A percentile compares a stretch with the other conserved stretches of the same genome.
phyloP scores from a whole-genome alignment of 2,888 invertebrate species.

The Bhutanitis thaidina region DNA sequence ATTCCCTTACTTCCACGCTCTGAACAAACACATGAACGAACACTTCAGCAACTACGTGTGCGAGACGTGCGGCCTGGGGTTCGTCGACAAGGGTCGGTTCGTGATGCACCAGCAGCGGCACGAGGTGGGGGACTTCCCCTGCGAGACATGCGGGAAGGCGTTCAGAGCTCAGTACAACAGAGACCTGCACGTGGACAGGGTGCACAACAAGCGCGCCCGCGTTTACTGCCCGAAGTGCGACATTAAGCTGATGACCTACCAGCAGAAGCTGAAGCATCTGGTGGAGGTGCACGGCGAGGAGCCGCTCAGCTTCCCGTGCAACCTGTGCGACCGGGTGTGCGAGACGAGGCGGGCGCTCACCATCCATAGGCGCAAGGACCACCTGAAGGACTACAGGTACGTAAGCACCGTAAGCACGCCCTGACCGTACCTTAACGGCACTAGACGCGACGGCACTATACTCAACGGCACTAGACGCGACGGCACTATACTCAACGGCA shows the following conservation, averaged over 20 bases:
- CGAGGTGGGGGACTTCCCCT: constrained; percentile 56
- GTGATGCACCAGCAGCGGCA: constrained; percentile 65
- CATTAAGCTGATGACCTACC: constrained; percentile 61
- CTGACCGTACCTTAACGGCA: too few relatives aligned
- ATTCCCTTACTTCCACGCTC: constrained; percentile 63
- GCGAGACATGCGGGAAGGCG: constrained; percentile 61
- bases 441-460: too few relatives aligned
- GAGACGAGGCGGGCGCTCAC: constrained; percentile 58
- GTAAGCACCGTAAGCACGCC: too few relatives aligned
- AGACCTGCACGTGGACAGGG: constrained; percentile 48
- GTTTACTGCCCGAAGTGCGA: constrained; percentile 71
- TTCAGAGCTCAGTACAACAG: constrained; percentile 41
- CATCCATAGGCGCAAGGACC: constrained; percentile 61
- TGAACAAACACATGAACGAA: constrained; percentile 69
- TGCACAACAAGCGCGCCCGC: constrained; percentile 57
- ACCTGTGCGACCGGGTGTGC: constrained; percentile 53
- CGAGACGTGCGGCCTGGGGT: constrained; percentile 63
- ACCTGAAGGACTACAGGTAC: constrained; percentile 66
- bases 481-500: too few relatives aligned
- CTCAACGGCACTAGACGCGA: too few relatives aligned
- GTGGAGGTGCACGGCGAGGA: constrained; percentile 65
- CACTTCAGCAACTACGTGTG: constrained; percentile 69
- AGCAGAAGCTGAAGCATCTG: constrained; percentile 64
- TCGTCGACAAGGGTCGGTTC: constrained; percentile 49
- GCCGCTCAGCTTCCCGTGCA: constrained; percentile 56